Percentiles rank a stretch among this genome's conserved stretches.
These are phyloP conservation scores for Anoplolepis gracilipes DNA, from an alignment of 1,140 invertebrate genomes.

Conservation along the genomic window DNA sequence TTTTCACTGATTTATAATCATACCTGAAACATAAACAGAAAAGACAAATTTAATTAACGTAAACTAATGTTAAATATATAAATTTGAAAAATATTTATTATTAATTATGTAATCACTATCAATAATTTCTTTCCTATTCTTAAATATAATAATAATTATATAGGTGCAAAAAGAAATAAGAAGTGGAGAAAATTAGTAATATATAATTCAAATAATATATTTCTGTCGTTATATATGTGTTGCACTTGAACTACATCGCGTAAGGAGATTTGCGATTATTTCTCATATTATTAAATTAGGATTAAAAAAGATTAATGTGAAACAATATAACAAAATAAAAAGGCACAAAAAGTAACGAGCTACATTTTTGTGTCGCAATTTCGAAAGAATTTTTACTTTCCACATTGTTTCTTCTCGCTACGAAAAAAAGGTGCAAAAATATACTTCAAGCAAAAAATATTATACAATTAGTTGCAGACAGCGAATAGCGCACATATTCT, in stretches of 20 bases:
- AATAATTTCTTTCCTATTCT: not conserved
- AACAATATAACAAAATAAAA: not conserved
- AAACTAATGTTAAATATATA: not conserved
- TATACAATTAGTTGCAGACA: slow-evolving; percentile 50
- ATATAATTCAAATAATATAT: not conserved
- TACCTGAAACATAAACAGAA: slow-evolving; percentile 29
- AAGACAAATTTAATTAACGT: not conserved
- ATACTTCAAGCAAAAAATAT: slow-evolving; percentile 50
- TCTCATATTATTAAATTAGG: not conserved
- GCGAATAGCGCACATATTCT: slow-evolving; percentile 49
- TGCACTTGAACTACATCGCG: not conserved
- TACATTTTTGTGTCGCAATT: slow-evolving; percentile 13
- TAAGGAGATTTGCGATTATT: not conserved
- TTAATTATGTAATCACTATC: not conserved
- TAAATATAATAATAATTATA: not conserved
- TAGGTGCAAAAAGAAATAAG: not conserved
- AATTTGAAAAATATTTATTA: no score
- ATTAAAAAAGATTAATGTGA: not conserved
- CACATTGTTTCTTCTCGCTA: not conserved
- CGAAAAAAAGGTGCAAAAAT: slow-evolving; percentile 3
- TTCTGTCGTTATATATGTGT: not conserved
- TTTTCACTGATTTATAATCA: not conserved
- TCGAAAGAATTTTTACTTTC: slow-evolving; percentile 39
- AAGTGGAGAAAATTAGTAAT: not conserved
- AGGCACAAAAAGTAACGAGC: not conserved